phyloP scores from a whole-genome alignment of 2,888 invertebrate species.

The Cinara cedri region DNA sequence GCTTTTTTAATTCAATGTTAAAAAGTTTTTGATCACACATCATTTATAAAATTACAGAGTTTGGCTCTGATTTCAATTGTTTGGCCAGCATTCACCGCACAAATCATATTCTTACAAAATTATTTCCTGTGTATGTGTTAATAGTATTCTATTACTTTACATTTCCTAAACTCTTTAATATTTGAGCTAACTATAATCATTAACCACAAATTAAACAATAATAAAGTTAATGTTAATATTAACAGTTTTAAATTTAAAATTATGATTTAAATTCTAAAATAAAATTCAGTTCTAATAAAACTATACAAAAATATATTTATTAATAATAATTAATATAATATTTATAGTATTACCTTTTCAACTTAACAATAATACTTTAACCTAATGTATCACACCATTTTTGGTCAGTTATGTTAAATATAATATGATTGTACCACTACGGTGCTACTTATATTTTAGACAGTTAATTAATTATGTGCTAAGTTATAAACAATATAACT shows the following conservation, averaged over 20 bases:
- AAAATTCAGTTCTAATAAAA: too few relatives aligned
- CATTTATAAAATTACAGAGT: conserved; percentile 51
- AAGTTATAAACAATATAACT: too few relatives aligned
- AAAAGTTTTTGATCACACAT: conserved; percentile 22
- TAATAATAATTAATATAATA: too few relatives aligned
- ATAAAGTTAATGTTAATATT: not conserved
- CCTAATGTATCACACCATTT: too few relatives aligned
- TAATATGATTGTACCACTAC: too few relatives aligned
- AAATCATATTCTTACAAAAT: conserved; percentile 37
- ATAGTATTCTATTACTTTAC: conserved; percentile 28
- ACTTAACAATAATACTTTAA: too few relatives aligned
- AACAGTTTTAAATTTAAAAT: not conserved
- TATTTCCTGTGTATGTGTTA: conserved; percentile 45
- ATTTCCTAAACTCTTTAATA: conserved; percentile 15
- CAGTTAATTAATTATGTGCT: too few relatives aligned
- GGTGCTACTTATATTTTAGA: too few relatives aligned
- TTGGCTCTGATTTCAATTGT: conserved; percentile 43
- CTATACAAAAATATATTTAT: too few relatives aligned
- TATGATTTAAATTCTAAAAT: too few relatives aligned
- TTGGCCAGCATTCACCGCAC: conserved; percentile 41
- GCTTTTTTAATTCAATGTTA: not conserved
- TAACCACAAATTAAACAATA: not conserved
- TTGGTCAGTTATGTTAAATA: too few relatives aligned
- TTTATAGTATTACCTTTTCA: too few relatives aligned
- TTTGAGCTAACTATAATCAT: conserved; percentile 2